Conservation (phyloP, 2,888 invertebrate genomes). For the Oscheius sp. region DNA sequence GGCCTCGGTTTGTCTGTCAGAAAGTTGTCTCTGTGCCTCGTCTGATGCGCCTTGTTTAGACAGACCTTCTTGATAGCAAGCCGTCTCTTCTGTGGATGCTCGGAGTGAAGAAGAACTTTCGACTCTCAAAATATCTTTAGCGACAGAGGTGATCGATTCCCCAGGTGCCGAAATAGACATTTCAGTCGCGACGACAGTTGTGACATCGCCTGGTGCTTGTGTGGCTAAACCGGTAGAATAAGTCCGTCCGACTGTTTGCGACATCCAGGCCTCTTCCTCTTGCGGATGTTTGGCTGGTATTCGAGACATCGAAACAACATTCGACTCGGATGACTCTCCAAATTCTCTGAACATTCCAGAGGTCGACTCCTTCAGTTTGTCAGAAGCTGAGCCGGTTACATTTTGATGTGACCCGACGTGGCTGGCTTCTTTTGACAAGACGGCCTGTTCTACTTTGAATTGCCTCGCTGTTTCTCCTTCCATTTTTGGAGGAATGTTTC, state of each 20-base stretch:
- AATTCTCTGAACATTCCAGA: slow-evolving; percentile 39
- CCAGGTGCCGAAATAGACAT: neutral
- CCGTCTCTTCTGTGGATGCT: neutral
- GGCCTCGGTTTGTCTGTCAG: neutral
- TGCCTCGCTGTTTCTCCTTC: neutral
- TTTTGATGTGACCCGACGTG: neutral
- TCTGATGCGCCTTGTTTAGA: neutral
- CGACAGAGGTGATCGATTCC: neutral
- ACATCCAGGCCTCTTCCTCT: neutral
- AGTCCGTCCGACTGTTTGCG: neutral
- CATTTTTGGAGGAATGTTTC: slow-evolving; percentile 8
- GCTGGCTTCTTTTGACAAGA: neutral
- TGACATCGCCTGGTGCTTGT: neutral
- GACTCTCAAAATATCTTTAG: neutral
- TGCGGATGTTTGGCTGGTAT: slow-evolving; percentile 35
- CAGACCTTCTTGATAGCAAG: neutral
- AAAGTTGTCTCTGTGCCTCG: neutral
- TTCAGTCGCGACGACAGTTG: neutral
- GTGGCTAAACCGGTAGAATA: neutral
- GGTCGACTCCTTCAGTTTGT: neutral
- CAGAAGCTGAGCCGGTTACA: neutral
- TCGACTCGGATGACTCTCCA: slow-evolving; percentile 39
- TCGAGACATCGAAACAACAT: slow-evolving; percentile 32
- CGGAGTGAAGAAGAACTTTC: neutral
- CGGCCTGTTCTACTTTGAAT: slow-evolving; percentile 22